Evolutionary conservation across 2,113 vertebrate genomes (phyloP).

Genomic region (Nerophis ophidion): DNA sequence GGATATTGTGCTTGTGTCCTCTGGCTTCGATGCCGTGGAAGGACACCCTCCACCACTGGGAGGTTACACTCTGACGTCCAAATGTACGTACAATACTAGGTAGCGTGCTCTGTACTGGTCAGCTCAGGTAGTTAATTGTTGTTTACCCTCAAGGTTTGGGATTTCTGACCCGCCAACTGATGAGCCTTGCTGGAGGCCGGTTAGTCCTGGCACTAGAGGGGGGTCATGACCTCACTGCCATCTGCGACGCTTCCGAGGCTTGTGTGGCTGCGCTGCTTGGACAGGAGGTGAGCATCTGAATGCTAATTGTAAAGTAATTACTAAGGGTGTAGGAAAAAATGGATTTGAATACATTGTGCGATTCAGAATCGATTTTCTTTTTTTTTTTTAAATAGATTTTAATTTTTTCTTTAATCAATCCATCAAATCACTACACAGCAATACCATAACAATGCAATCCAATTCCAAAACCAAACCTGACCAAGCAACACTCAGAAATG

Average conservation of each 20-base stretch:
- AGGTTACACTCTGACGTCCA: conserved; percentile 89
- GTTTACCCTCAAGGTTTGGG: conserved; percentile 78
- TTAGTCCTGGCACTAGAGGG: conserved; percentile 83
- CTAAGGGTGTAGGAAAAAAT: too few species aligned
- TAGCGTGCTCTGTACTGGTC: too few species aligned
- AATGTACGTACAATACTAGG: conserved; percentile 69
- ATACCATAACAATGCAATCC: too few species aligned
- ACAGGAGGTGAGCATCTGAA: conserved; percentile 75
- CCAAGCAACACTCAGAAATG: too few species aligned
- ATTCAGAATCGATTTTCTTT: too few species aligned
- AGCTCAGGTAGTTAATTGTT: neutral
- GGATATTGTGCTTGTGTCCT: conserved; percentile 90
- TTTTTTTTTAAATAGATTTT: too few species aligned
- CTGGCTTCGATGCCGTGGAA: conserved; percentile 92
- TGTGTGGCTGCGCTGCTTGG: conserved; percentile 88
- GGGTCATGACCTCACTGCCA: conserved; percentile 69
- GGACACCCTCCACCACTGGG: conserved; percentile 90
- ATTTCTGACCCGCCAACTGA: conserved; percentile 88
- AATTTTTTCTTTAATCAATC: too few species aligned
- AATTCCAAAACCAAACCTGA: too few species aligned
- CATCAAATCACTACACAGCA: too few species aligned
- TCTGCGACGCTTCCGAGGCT: conserved; percentile 81
- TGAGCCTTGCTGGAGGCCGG: conserved; percentile 84
- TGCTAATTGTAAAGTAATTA: neutral
- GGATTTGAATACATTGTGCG: too few species aligned